These are phyloP conservation scores for Cryptosula pallasiana DNA, from an alignment of 2,888 invertebrate genomes.

Conservation along the genomic window DNA sequence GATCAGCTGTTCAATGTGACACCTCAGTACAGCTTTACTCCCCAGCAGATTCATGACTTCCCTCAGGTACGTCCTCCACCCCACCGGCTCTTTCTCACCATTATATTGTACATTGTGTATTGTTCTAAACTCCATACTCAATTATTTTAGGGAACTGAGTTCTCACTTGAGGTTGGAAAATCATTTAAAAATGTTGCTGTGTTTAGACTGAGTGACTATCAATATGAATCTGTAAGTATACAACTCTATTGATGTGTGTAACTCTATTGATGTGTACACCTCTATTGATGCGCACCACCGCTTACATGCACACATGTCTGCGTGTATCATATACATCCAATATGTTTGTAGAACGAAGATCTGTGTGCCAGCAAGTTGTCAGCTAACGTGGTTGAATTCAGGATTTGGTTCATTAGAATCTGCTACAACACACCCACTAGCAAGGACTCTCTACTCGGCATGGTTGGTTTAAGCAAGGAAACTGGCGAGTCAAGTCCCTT, in stretches of 20 bases:
- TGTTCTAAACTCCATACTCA: too few species aligned
- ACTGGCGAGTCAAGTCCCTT: background rate
- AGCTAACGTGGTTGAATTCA: background rate
- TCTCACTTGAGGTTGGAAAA: conserved; percentile 3
- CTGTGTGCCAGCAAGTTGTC: background rate
- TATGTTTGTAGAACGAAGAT: background rate
- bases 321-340: too few species aligned
- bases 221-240: background rate
- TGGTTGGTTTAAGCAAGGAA: background rate
- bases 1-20: background rate
- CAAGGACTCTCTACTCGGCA: background rate
- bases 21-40: background rate
- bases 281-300: too few species aligned
- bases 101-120: too few species aligned
- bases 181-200: conserved; percentile 7
- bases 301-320: too few species aligned
- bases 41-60: background rate
- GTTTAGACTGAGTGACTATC: background rate
- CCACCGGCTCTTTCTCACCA: too few species aligned
- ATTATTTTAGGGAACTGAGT: background rate
- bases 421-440: background rate
- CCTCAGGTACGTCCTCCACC: too few species aligned
- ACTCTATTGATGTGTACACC: too few species aligned
- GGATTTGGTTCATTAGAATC: background rate
- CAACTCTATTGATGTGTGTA: background rate